Base-by-base conservation (phyloP, 2,113 vertebrate genomes). In the Syrrhaptes paradoxus region DNA sequence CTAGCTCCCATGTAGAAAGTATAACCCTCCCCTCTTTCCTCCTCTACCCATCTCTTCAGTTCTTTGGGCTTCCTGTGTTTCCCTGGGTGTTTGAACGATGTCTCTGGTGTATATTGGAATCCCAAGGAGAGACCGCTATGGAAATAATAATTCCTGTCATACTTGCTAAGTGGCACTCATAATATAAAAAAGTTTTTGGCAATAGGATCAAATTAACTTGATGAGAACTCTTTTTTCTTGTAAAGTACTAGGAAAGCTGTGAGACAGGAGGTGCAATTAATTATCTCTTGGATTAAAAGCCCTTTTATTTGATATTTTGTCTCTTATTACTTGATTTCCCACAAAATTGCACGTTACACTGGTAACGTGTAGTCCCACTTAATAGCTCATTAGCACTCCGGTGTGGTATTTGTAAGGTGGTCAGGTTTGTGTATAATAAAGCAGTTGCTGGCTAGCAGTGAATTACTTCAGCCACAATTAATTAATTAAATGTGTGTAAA, bases 401-500 rank as follows among this genome's bases (percentile, higher is more conserved):
- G 81, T 51, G 86, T 62, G 58, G 78, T 93, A 90, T 96, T 96
- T 90, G 85, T 91, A 83, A 95, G 94, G 92, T 95, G 96, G 89
- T 95, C 96, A 91, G 93, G 82, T 92, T 91, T 95, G 91, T 96
- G 92, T 95, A 91, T 95, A 94, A 95, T 92, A 95, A 96, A 91
- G 96, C 94, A 95, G 87, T 97, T 70, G 77, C 93, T 95, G 87
- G 89, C 90, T 91, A 95, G 91, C 88, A 83, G 63, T 73, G 89
- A 96, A 91, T 83, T 57, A 91, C 87, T 97, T 73, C 91, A 95
- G 91, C 93, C 83, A 90, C 95, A 97, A 96, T 97, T 95, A 97
- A 96, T 97, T 95, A 97, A 97, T 97, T 97, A 96, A 97, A 95
- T 87, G 81, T 91, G 91, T 87, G 88, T 97, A 96, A 97, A 97